Percentiles rank a stretch among this genome's conserved stretches.
Evolutionary conservation across 2,888 invertebrate genomes (phyloP).

Genomic region (Cancer borealis): DNA sequence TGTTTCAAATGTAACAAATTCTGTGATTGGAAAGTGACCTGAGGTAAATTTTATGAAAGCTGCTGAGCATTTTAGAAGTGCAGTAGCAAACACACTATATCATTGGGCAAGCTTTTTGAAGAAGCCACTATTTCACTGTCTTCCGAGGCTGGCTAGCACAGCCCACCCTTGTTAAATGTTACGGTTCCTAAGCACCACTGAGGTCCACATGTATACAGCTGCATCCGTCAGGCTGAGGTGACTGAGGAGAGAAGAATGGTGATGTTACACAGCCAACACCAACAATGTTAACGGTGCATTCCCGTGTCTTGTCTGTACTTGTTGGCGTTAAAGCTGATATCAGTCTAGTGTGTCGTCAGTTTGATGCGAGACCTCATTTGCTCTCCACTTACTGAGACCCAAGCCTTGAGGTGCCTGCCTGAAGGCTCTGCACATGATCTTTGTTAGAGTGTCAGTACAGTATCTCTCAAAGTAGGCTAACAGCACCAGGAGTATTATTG

Average conservation of each 20-base stretch:
- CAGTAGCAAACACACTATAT: constrained; percentile 66
- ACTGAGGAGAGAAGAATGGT: not conserved
- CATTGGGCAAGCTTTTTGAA: constrained; percentile 62
- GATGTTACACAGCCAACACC: not conserved
- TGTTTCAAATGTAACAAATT: constrained; percentile 64
- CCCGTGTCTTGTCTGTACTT: constrained; percentile 21
- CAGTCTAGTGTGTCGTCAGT: constrained; percentile 45
- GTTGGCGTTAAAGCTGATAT: not conserved
- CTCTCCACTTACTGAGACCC: constrained; percentile 35
- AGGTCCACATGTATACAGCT: constrained; percentile 24
- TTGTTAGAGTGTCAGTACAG: constrained; percentile 43
- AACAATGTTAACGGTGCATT: constrained; percentile 6
- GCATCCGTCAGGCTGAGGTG: constrained; percentile 10
- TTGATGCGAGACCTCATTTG: constrained; percentile 51
- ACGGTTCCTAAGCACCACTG: constrained; percentile 56
- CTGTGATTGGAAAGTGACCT: constrained; percentile 73
- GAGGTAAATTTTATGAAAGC: constrained; percentile 60
- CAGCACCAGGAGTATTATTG: constrained; percentile 69
- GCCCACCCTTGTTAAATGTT: constrained; percentile 36
- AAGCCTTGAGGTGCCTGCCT: not conserved
- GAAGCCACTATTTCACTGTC: constrained; percentile 61
- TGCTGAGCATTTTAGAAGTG: constrained; percentile 62
- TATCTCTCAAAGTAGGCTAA: constrained; percentile 54
- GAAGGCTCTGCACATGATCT: constrained; percentile 48
- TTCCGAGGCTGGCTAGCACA: constrained; percentile 64